Conservation (phyloP, 2,888 invertebrate genomes). For the Trilocha varians region DNA sequence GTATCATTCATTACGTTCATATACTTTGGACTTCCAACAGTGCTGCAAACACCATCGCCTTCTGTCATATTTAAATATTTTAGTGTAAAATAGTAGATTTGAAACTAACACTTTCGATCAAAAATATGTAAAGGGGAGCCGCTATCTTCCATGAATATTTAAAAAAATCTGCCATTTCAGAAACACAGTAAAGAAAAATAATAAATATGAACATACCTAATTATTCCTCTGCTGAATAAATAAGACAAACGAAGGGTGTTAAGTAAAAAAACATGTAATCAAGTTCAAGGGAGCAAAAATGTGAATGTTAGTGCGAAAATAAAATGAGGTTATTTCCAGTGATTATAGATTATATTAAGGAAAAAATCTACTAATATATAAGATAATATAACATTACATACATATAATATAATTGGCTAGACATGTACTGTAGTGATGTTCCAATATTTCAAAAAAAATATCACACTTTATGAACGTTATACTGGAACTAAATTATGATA, state of each 20-base stretch:
- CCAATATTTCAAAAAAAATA: background rate
- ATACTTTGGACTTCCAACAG: constrained; percentile 55
- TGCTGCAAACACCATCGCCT: constrained; percentile 53
- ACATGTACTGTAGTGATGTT: too few relatives aligned
- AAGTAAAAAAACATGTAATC: background rate
- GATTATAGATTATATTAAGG: background rate
- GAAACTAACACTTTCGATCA: too few relatives aligned
- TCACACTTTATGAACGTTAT: constrained; percentile 25
- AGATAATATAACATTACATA: constrained; percentile 15
- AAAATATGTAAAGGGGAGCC: too few relatives aligned
- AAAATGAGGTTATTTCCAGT: background rate
- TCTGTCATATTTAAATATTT: constrained; percentile 27
- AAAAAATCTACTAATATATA: background rate
- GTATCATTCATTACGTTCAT: constrained; percentile 48
- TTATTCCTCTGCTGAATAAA: too few relatives aligned
- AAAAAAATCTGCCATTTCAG: too few relatives aligned
- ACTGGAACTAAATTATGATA: constrained; percentile 70
- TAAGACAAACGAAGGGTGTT: too few relatives aligned
- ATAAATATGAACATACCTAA: too few relatives aligned
- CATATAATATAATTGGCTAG: background rate
- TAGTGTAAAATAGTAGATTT: background rate
- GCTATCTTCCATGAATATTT: too few relatives aligned
- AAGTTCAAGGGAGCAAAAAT: background rate
- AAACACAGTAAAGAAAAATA: too few relatives aligned
- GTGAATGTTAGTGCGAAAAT: constrained; percentile 2